phyloP scores from a whole-genome alignment of 2,888 invertebrate genomes.

The Rhimphoctona megacephalus region DNA sequence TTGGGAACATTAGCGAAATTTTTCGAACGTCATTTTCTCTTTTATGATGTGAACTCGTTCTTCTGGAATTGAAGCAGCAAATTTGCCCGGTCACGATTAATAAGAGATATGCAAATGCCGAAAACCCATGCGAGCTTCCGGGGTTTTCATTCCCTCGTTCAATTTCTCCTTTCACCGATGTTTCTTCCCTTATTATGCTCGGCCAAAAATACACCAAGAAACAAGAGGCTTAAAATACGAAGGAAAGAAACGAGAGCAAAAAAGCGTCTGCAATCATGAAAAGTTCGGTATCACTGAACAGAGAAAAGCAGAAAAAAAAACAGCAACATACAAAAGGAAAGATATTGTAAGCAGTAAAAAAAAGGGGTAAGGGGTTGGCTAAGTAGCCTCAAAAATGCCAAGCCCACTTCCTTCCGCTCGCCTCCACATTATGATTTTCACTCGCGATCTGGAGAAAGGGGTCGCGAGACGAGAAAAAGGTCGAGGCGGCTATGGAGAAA shows the following conservation, averaged over 20 bases:
- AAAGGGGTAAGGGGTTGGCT: conserved; percentile 39
- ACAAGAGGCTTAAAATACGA: conserved; percentile 2
- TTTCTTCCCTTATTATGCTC: conserved; percentile 2
- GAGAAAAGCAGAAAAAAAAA: conserved; percentile 19
- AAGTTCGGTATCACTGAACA: conserved; percentile 31
- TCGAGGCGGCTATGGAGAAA: conserved; percentile 42
- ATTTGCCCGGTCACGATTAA: conserved; percentile 50
- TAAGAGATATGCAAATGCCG: conserved; percentile 43
- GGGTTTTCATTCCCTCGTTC: conserved; percentile 6
- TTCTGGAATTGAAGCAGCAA: conserved; percentile 25
- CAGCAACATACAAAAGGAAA: conserved; percentile 19
- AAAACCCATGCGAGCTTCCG: conserved; percentile 32
- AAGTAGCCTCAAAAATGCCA: conserved; percentile 65
- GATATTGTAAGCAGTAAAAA: conserved; percentile 44
- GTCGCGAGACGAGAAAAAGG: conserved; percentile 45
- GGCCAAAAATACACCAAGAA: conserved; percentile 35
- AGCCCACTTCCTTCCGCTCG: conserved; percentile 64
- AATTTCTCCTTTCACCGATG: not conserved
- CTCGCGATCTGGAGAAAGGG: conserved; percentile 29
- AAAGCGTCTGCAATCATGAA: conserved; percentile 45
- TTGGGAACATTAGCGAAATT: conserved; percentile 16
- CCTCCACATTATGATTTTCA: conserved; percentile 53
- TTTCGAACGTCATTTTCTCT: not conserved
- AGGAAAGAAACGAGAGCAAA: conserved; percentile 19
- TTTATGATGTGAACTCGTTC: not conserved